Percentiles rank a stretch among this genome's conserved stretches.
These are phyloP conservation scores for Vulpes lagopus DNA, from an alignment of 2,113 vertebrate species.

Conservation along the genomic window DNA sequence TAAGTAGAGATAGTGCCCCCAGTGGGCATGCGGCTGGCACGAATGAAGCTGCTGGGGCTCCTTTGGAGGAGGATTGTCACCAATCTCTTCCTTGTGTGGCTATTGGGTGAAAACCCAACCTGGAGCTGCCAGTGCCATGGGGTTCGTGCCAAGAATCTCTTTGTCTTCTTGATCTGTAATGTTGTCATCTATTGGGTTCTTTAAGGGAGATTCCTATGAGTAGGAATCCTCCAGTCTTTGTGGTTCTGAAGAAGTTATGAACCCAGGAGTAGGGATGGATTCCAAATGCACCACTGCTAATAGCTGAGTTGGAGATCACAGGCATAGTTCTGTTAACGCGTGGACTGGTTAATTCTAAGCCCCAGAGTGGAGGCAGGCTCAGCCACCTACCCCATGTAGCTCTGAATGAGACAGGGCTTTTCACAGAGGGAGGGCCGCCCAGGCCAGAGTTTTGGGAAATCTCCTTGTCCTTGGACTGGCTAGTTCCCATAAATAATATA, in stretches of 20 bases:
- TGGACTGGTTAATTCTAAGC: neutral
- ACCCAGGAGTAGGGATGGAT: neutral
- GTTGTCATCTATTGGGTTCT: neutral
- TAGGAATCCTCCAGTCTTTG: neutral
- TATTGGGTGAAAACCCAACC: neutral
- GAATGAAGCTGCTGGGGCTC: neutral
- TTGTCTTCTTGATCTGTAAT: neutral
- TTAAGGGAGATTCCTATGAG: neutral
- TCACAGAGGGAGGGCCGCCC: neutral
- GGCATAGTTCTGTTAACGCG: neutral
- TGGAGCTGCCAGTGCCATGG: neutral
- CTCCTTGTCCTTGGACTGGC: neutral
- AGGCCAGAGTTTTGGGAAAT: neutral
- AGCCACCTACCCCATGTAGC: neutral
- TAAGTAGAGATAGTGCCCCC: neutral
- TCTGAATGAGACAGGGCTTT: neutral
- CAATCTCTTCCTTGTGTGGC: neutral
- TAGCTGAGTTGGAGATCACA: neutral
- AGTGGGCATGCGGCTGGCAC: neutral
- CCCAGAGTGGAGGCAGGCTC: neutral
- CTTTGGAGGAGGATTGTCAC: neutral
- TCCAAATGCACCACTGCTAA: neutral
- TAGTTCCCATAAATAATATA: neutral
- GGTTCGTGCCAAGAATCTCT: neutral
- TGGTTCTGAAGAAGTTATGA: neutral